phyloP scores from a whole-genome alignment of 2,113 vertebrate genomes.

The Struthidea cinerea region DNA sequence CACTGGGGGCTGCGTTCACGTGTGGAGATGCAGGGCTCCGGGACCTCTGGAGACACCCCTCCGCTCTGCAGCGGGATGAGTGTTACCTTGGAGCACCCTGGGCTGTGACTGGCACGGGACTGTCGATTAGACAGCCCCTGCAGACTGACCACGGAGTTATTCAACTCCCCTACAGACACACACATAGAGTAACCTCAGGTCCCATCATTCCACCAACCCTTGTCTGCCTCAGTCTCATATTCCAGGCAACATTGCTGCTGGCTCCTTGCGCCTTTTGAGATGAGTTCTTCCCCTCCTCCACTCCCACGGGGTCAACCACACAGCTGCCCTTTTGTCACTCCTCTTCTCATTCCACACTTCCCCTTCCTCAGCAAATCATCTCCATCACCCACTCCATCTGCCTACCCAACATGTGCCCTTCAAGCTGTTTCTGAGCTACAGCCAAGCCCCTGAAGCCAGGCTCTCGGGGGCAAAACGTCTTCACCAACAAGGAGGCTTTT shows the following conservation, averaged over 20 bases:
- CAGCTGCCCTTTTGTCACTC: not conserved
- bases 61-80: fast-evolving
- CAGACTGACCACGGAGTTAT: not conserved
- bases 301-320: not conserved
- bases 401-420: slow-evolving; percentile 4
- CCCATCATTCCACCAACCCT: not conserved
- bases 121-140: not conserved
- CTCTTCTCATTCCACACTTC: not conserved
- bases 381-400: not conserved
- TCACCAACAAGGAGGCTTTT: not conserved
- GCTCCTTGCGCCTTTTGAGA: not conserved
- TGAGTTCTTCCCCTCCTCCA: not conserved
- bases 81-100: not conserved
- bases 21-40: not conserved
- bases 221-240: not conserved
- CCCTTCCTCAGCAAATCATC: not conserved
- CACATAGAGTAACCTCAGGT: not conserved
- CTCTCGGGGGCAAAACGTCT: not conserved
- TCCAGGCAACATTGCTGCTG: not conserved
- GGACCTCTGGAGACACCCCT: not conserved
- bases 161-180: fast-evolving
- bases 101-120: not conserved
- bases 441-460: not conserved
- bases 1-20: not conserved
- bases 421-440: not conserved